Conservation (phyloP, 2,888 invertebrate species). For the Platerodrilus igneus region DNA sequence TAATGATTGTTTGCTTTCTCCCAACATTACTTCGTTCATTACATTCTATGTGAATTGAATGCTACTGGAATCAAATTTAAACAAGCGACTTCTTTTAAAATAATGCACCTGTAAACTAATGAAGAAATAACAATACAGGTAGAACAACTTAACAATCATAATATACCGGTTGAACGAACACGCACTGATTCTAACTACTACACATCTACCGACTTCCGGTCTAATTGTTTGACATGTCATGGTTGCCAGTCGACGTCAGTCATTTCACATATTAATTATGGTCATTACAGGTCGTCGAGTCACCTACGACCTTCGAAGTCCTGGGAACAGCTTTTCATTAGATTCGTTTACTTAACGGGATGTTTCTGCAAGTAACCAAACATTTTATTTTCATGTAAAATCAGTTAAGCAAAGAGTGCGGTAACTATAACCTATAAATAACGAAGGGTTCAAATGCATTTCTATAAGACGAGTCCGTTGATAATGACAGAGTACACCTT, state of each 20-base stretch:
- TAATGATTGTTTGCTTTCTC: conserved; percentile 35
- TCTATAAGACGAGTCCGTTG: conserved; percentile 36
- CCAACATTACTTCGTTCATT: conserved; percentile 15
- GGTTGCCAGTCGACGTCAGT: conserved; percentile 29
- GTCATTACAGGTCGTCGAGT: conserved; percentile 34
- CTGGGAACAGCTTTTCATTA: conserved; percentile 23
- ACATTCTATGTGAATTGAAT: background rate
- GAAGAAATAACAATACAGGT: conserved; percentile 24
- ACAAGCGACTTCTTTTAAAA: conserved; percentile 6
- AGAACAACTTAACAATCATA: conserved; percentile 22
- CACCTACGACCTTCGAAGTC: conserved; percentile 28
- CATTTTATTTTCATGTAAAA: background rate
- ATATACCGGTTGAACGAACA: conserved; percentile 29
- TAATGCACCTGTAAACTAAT: conserved; percentile 22
- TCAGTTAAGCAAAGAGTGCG: background rate
- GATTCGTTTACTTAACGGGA: background rate
- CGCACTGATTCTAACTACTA: conserved; percentile 28
- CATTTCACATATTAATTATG: conserved; percentile 36
- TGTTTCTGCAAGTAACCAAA: background rate
- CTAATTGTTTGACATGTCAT: conserved; percentile 35
- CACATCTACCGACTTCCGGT: conserved; percentile 25
- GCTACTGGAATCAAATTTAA: background rate
- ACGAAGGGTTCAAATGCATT: conserved; percentile 13
- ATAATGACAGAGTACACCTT: conserved; percentile 40
- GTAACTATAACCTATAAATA: background rate